Percentiles rank a stretch among this genome's conserved stretches.
phyloP scores from a whole-genome alignment of 2,113 vertebrate genomes.

The Urocitellus parryii region DNA sequence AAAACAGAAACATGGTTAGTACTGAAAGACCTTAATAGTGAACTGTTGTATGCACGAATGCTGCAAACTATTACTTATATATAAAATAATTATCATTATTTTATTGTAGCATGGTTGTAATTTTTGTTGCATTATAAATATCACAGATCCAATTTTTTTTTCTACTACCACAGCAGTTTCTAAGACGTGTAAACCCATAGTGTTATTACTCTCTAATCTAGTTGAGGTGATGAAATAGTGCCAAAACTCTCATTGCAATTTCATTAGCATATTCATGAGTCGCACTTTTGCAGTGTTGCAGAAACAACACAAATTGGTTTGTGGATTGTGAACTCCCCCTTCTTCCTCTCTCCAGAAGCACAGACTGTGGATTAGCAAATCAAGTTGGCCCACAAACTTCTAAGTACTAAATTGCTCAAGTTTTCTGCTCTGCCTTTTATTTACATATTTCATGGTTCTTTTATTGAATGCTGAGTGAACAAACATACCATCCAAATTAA shows the following conservation, averaged over 20 bases:
- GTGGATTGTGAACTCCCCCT: conserved; percentile 89
- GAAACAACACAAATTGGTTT: conserved; percentile 92
- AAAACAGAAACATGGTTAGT: neutral
- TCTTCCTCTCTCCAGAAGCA: conserved; percentile 82
- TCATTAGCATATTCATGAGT: conserved; percentile 91
- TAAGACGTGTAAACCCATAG: conserved; percentile 82
- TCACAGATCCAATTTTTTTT: conserved; percentile 70
- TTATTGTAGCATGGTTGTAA: conserved; percentile 73
- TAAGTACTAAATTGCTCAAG: neutral
- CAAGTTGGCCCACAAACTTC: conserved; percentile 74
- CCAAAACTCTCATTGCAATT: conserved; percentile 89
- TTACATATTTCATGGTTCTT: conserved; percentile 53
- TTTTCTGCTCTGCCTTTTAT: conserved; percentile 26
- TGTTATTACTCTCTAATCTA: conserved; percentile 87
- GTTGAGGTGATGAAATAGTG: conserved; percentile 87
- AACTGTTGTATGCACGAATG: conserved; percentile 7
- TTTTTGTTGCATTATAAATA: conserved; percentile 86
- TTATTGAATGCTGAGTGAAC: conserved; percentile 28
- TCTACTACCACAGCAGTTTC: conserved; percentile 78
- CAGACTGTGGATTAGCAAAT: conserved; percentile 81
- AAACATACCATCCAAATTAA: neutral
- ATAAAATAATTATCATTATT: conserved; percentile 75
- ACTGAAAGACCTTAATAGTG: neutral
- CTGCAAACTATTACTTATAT: conserved; percentile 52
- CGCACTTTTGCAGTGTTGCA: conserved; percentile 91